Evolutionary conservation across 2,113 vertebrate species (phyloP).

Genomic region (Paradisaea rubra): DNA sequence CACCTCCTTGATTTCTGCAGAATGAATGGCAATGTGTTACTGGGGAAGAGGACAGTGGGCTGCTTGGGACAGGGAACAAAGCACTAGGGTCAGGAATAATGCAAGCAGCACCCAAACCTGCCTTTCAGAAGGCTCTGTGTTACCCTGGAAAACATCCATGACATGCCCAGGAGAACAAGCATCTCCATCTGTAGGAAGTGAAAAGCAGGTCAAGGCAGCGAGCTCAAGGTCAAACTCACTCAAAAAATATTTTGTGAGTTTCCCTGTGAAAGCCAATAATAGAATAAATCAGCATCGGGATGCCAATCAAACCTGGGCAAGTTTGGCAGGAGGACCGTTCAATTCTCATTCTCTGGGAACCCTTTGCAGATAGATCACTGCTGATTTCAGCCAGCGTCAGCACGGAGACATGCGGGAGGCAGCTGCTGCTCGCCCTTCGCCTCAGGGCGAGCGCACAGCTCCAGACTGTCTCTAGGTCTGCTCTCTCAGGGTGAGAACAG

Average conservation of each 20-base stretch:
- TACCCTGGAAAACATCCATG: slow-evolving; percentile 31
- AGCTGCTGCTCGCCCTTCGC: neutral
- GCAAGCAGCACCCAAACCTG: slow-evolving; percentile 54
- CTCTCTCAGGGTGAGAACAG: neutral
- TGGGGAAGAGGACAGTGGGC: neutral
- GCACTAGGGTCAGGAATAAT: slow-evolving; percentile 41
- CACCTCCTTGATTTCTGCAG: slow-evolving; percentile 92
- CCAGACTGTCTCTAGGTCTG: neutral
- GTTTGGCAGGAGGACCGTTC: neutral
- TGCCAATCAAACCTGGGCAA: slow-evolving; percentile 10
- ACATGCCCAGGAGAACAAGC: slow-evolving; percentile 65
- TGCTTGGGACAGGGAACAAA: slow-evolving; percentile 22
- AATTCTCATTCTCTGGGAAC: neutral
- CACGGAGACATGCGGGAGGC: neutral
- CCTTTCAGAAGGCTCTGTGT: slow-evolving; percentile 59
- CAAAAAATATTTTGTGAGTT: slow-evolving; percentile 19
- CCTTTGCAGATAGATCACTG: neutral
- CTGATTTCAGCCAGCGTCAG: neutral
- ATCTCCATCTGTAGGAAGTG: slow-evolving; percentile 67
- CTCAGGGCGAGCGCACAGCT: neutral
- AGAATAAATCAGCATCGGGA: neutral
- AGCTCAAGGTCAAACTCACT: slow-evolving; percentile 60
- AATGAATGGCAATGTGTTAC: neutral
- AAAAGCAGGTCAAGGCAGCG: slow-evolving; percentile 59
- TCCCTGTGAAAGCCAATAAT: slow-evolving; percentile 7